Percentiles rank a stretch among this genome's conserved stretches.
These are phyloP conservation scores for Dryoscopus gambensis DNA, from an alignment of 2,113 vertebrate species.

Conservation along the genomic window DNA sequence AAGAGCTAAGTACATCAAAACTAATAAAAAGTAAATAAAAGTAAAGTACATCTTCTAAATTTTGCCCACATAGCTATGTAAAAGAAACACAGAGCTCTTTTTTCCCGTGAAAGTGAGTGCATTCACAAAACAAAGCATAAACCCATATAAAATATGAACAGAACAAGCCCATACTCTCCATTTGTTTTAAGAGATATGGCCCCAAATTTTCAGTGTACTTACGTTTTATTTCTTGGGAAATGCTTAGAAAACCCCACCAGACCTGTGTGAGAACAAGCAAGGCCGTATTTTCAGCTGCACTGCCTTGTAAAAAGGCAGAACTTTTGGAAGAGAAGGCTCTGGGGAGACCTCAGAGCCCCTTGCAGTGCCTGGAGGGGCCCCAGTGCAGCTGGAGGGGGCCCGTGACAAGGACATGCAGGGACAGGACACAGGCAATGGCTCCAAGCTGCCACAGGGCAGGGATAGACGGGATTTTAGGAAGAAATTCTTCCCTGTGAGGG, in stretches of 20 bases:
- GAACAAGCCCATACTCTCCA: not conserved
- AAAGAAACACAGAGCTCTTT: not conserved
- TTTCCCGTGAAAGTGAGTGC: not conserved
- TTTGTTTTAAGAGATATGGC: not conserved
- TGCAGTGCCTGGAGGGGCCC: not conserved
- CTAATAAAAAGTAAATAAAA: not conserved
- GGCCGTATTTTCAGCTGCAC: not conserved
- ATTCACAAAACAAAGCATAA: not conserved
- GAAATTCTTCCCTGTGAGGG: not conserved
- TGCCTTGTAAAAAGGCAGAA: not conserved
- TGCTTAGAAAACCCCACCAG: not conserved
- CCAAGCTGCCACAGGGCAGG: not conserved
- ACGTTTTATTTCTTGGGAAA: not conserved
- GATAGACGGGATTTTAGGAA: fast-evolving
- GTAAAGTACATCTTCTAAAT: not conserved
- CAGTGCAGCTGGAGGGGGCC: not conserved
- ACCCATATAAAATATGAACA: not conserved
- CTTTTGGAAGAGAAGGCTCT: not conserved
- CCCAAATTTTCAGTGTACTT: not conserved
- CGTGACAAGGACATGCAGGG: not conserved
- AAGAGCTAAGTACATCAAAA: not conserved
- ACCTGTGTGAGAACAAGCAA: not conserved
- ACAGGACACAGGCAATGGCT: not conserved
- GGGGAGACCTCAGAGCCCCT: not conserved
- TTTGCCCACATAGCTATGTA: not conserved